Evolutionary conservation across 2,113 vertebrate species (phyloP), one percentile per base, ranked within the genome.

Genomic region (Scortum barcoo): DNA sequence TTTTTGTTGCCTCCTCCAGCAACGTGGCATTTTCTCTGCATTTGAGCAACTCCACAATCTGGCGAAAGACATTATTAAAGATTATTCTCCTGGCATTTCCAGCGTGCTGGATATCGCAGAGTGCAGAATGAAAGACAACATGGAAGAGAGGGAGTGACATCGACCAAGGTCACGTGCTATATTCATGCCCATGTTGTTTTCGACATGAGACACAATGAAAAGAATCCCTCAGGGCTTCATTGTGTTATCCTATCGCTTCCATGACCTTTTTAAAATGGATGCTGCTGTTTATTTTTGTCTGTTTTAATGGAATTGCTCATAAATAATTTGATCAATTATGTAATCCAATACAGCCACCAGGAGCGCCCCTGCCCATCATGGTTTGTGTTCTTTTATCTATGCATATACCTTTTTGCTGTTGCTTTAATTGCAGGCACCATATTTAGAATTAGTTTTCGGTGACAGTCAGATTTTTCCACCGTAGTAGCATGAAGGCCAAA

Each of bases 261-360:
- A 63, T 89, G 91, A 91, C 91, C 86, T 92, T 90, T 89, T 86
- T 76, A 63, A 89, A 86, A 86, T 82, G 56, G 62, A 86, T 74
- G n/a, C 5, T 17, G 69, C 62, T 67, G 42, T 38, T 65, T 46
- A 40, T 61, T 66, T 78, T 50, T 42, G 54, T 57, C 63, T 76
- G 51, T 70, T 85, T 70, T 54, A 70, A 82, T 86, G 56, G 83
- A 92, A 87, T 76, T 72, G 50, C 76, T 77, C 80, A 76, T 91
- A 87, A 86, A 92, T 80, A 75, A 85, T 79, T 58, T 67, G 73
- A 85, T 89, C 79, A 81, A 69, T 89, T 70, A 90, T 82, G 36
- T 86, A 84, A 86, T 80, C 66, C 19, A 73, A 61, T 80, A 42
- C 20, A 73, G 56, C 84, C 77, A 83, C 24, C 67, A 70, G 80